phyloP scores from a whole-genome alignment of 2,888 invertebrate species.

The Autographa gamma region DNA sequence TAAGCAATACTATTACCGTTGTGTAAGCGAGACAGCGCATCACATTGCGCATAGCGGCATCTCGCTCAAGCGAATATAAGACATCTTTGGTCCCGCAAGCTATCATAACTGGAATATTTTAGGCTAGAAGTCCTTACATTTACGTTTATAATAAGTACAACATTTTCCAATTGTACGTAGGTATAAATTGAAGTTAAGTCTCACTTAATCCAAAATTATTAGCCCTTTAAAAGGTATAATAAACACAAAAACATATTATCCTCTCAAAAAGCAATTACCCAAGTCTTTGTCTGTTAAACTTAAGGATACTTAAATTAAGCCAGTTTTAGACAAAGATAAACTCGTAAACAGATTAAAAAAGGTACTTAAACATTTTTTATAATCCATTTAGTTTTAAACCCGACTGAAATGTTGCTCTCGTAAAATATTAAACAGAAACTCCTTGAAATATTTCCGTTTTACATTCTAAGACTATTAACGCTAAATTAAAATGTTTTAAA shows the following conservation, averaged over 20 bases:
- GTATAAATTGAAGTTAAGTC: background rate
- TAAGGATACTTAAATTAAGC: constrained; percentile 34
- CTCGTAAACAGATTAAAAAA: constrained; percentile 47
- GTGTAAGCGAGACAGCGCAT: too few relatives aligned
- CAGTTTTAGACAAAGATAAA: constrained; percentile 43
- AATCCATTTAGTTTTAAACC: constrained; percentile 39
- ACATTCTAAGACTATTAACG: constrained; percentile 30
- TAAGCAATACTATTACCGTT: too few relatives aligned
- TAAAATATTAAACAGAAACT: constrained; percentile 32
- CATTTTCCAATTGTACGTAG: background rate
- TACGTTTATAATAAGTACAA: background rate
- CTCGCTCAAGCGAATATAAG: too few relatives aligned
- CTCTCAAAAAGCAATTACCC: constrained; percentile 34
- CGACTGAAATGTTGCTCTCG: constrained; percentile 23
- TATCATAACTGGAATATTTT: too few relatives aligned
- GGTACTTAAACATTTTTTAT: constrained; percentile 31
- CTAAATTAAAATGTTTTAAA: constrained; percentile 9
- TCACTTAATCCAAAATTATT: constrained; percentile 10
- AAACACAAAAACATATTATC: constrained; percentile 34
- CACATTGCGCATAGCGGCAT: too few relatives aligned
- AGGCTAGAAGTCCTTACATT: background rate
- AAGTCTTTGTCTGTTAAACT: constrained; percentile 24
- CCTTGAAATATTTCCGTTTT: constrained; percentile 25
- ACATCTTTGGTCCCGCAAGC: too few relatives aligned
- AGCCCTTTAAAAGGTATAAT: constrained; percentile 15